Conservation (phyloP, 37 sponge, comb jelly and placozoan species). For the Hexactinellida sp. region DNA sequence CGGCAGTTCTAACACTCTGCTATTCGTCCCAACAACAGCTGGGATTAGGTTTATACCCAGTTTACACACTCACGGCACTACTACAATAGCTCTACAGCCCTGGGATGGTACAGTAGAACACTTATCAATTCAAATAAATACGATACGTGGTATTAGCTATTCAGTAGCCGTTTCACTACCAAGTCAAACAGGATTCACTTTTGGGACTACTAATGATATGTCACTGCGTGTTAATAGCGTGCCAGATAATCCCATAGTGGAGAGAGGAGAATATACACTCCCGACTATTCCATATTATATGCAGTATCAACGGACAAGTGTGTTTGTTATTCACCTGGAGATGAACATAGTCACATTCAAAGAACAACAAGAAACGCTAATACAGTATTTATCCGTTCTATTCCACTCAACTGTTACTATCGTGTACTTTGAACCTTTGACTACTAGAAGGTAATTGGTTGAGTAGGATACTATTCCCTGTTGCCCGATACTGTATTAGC, state of each 20-base stretch:
- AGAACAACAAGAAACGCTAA: not conserved
- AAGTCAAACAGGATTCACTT: not conserved
- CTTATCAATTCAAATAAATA: not conserved
- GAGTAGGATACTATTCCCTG: too few species aligned
- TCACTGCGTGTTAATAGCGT: not conserved
- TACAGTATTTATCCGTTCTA: not conserved
- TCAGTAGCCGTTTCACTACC: not conserved
- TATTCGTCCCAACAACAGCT: not conserved
- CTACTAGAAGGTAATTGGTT: not conserved
- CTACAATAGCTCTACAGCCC: not conserved
- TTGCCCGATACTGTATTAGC: not conserved
- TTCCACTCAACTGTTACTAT: not conserved
- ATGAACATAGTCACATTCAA: not conserved
- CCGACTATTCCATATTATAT: not conserved
- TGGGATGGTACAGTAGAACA: not conserved
- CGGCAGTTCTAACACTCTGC: not conserved
- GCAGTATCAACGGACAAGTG: not conserved
- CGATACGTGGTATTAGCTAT: not conserved
- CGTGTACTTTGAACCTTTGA: not conserved
- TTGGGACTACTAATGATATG: not conserved
- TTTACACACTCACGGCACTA: not conserved
- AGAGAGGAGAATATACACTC: not conserved
- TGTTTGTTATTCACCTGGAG: not conserved
- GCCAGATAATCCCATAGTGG: not conserved
- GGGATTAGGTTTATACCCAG: not conserved